A percentile compares a stretch with the other conserved stretches of the same genome.
Evolutionary conservation across 2,113 vertebrate genomes (phyloP).

Genomic region (Crotophaga sulcirostris): DNA sequence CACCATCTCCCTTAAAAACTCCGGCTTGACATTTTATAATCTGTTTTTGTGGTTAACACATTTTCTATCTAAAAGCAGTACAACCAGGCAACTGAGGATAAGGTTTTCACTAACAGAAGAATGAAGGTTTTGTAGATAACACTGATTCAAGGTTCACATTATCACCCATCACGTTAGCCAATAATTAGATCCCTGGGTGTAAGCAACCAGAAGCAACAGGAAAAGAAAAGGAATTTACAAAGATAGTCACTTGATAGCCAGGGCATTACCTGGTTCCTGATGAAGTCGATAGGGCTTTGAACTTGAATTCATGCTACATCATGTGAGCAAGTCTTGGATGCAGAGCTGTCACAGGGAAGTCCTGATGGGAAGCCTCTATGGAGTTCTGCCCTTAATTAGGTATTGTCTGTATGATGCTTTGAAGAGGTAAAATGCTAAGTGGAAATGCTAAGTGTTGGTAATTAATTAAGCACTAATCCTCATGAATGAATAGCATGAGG

Average conservation of each 20-base stretch:
- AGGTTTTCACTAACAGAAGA: background rate
- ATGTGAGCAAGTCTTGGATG: background rate
- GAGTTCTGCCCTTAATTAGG: constrained; percentile 58
- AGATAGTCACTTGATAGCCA: background rate
- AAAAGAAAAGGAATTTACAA: background rate
- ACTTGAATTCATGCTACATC: background rate
- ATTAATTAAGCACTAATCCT: constrained; percentile 65
- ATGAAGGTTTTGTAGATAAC: background rate
- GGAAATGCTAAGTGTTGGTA: constrained; percentile 63
- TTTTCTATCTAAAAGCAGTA: constrained; percentile 25
- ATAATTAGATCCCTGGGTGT: constrained; percentile 5
- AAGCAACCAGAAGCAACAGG: background rate
- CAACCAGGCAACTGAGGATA: constrained; percentile 3
- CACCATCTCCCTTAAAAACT: constrained; percentile 16
- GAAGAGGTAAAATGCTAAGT: constrained; percentile 60
- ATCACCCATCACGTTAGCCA: background rate
- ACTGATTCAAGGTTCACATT: background rate
- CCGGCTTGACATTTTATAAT: background rate
- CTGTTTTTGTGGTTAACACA: constrained; percentile 50
- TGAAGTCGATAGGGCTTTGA: background rate
- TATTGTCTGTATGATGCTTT: constrained; percentile 17
- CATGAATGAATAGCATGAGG: constrained; percentile 55
- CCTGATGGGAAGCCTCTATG: constrained; percentile 29
- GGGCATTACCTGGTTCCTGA: background rate
- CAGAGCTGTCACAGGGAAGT: constrained; percentile 16